Conservation (phyloP, 2,888 invertebrate genomes). For the Lobophora halterata region DNA sequence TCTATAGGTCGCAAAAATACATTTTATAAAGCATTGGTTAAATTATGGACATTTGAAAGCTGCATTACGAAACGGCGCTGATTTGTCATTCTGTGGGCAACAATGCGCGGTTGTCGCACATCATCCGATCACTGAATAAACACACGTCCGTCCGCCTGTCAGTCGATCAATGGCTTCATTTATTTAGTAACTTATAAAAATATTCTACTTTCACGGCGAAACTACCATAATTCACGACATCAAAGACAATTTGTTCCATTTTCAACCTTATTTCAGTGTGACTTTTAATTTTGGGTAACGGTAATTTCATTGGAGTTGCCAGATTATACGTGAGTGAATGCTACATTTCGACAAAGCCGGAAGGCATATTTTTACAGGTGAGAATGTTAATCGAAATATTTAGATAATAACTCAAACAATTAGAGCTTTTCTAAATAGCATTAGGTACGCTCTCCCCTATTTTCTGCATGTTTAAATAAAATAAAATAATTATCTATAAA, state of each 20-base stretch:
- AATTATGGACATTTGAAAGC: slow-evolving; percentile 2
- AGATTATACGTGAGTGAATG: slow-evolving; percentile 41
- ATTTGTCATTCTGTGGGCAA: slow-evolving; percentile 50
- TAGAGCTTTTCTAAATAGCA: too few relatives aligned
- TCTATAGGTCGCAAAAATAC: too few relatives aligned
- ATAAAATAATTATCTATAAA: too few relatives aligned
- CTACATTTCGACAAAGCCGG: slow-evolving; percentile 19
- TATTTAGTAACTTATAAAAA: slow-evolving; percentile 75
- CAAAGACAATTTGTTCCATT: slow-evolving; percentile 24
- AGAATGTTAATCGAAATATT: slow-evolving; percentile 7
- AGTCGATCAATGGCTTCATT: slow-evolving; percentile 72
- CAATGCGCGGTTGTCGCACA: slow-evolving; percentile 52
- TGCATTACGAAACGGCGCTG: slow-evolving; percentile 32
- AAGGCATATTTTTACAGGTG: slow-evolving; percentile 52
- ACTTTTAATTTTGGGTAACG: slow-evolving; percentile 25
- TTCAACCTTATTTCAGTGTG: slow-evolving; percentile 39
- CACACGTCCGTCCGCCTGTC: slow-evolving; percentile 57
- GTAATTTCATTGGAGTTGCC: slow-evolving; percentile 35
- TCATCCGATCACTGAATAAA: slow-evolving; percentile 59
- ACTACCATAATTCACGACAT: slow-evolving; percentile 21
- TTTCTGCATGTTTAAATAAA: too few relatives aligned
- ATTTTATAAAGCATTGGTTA: too few relatives aligned
- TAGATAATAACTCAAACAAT: too few relatives aligned
- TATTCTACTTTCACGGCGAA: slow-evolving; percentile 43
- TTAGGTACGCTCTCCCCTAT: too few relatives aligned